Evolutionary conservation across 1,140 invertebrate species (phyloP).

Genomic region (Nylanderia fulva): DNA sequence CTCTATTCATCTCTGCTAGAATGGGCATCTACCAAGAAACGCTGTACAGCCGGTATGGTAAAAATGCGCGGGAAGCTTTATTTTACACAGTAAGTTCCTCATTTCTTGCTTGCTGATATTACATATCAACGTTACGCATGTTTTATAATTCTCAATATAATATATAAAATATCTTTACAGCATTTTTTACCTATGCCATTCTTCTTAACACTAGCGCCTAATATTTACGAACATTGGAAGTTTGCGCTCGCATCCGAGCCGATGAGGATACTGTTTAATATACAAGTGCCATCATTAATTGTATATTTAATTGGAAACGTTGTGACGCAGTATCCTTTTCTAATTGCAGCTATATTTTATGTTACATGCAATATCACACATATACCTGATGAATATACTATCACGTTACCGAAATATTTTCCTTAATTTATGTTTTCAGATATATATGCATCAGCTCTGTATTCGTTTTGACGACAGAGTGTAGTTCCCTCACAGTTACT

Average conservation of each 20-base stretch:
- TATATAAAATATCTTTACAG: slow-evolving; percentile 84
- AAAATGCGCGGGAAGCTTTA: slow-evolving; percentile 97
- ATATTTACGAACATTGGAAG: slow-evolving; percentile 91
- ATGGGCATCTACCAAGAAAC: slow-evolving; percentile 99
- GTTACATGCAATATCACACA: not conserved
- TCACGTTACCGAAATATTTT: slow-evolving; percentile 34
- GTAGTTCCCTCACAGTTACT: slow-evolving; percentile 97
- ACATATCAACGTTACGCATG: not conserved
- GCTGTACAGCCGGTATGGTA: slow-evolving; percentile 94
- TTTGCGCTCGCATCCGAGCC: slow-evolving; percentile 88
- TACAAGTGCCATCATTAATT: slow-evolving; percentile 91
- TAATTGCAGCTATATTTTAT: not conserved
- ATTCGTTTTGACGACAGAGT: slow-evolving; percentile 97
- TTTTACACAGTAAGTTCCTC: slow-evolving; percentile 92
- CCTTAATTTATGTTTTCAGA: slow-evolving; percentile 84
- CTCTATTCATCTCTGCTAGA: slow-evolving; percentile 96
- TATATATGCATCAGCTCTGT: slow-evolving; percentile 97
- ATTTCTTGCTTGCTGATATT: not conserved
- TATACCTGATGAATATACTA: not conserved
- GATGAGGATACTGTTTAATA: slow-evolving; percentile 83
- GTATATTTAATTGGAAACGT: slow-evolving; percentile 94
- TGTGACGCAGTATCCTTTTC: slow-evolving; percentile 93
- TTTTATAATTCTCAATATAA: not conserved
- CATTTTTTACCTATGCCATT: slow-evolving; percentile 95
- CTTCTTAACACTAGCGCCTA: slow-evolving; percentile 91